Evolutionary conservation across 2,797 vertebrate species (phyloP).

Genomic region (Melanotaenia boesemani): DNA sequence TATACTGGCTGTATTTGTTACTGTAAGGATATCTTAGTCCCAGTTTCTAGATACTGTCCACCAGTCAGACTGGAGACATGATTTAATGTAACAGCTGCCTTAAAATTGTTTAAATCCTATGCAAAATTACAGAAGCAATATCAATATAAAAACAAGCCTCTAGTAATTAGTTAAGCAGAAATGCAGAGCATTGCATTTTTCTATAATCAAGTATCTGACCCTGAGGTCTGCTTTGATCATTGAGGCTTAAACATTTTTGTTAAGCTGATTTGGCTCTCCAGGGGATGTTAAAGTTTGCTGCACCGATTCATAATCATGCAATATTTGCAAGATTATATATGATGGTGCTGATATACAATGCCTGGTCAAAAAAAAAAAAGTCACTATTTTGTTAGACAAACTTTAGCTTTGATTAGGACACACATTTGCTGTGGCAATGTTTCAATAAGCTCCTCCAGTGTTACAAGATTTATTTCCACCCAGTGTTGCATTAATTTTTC

Average conservation of each 20-base stretch:
- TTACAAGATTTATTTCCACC: too few relatives aligned
- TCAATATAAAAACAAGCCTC: not conserved
- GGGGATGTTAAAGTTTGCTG: constrained; percentile 17
- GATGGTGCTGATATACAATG: not conserved
- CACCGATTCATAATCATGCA: too few relatives aligned
- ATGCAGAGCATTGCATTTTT: constrained; percentile 1
- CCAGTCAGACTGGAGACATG: not conserved
- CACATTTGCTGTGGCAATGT: too few relatives aligned
- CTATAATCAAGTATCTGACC: constrained; percentile 11
- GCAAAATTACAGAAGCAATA: not conserved
- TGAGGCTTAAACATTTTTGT: constrained; percentile 16
- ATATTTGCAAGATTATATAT: not conserved
- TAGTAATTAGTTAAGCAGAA: not conserved
- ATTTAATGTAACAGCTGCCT: not conserved
- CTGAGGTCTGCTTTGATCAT: constrained; percentile 13
- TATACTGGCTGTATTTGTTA: constrained; percentile 1
- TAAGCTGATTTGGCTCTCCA: constrained; percentile 19
- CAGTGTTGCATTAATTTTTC: too few relatives aligned
- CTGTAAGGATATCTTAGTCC: constrained; percentile 10
- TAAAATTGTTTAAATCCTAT: not conserved
- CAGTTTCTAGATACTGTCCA: constrained; percentile 16
- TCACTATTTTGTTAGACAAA: too few relatives aligned
- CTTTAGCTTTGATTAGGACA: too few relatives aligned
- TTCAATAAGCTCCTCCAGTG: too few relatives aligned
- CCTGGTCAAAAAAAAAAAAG: too few relatives aligned